Evolutionary conservation across 2,797 vertebrate species (phyloP), one percentile per base, ranked within the genome.

Genomic region (Paramormyrops hopkinsi): DNA sequence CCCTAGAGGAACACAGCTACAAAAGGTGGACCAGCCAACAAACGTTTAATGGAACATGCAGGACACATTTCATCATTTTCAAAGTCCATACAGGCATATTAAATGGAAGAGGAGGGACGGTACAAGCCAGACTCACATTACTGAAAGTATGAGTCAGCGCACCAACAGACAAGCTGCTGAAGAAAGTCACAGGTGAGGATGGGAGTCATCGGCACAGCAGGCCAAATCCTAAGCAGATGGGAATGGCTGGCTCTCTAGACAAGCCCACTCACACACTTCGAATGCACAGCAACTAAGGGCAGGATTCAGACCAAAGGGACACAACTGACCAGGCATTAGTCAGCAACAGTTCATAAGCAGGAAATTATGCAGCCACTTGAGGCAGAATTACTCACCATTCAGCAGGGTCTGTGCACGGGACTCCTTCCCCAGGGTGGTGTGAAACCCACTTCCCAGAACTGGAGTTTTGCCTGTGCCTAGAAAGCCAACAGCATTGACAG

Each of bases 331-430:
- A 19, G 51, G 14, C 85, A 56, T 86, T 86, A 86, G 85, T 86
- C 85, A 86, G 48, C 29, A 33, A 56, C 25, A 86, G 83, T 33
- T 22, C 41, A 22, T 83, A 85, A 85, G 25, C 48, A 22, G 14
- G 3, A 0, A 6, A 56, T 2, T 87, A 86, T 89, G 89, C 91
- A 92, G 73, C 8, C 92, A 86, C 88, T 88, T 91, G 92, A 25
- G 56, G 59, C 37, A 46, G 22, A 69, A 6, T 41, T 62, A 88
- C 94, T 94, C 96, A 99, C 98, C 98, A 44, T 96, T 99, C 93
- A 97, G 96, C 54, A 99, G 95, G 0, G 98, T 99, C 93, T 97
- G 97, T 0, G 97, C 97, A 90, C 98, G 94, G 0, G 98, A 99
- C 93, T 98, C 98, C 88, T 96, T 97, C 17, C 97, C 98, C 87